Base-by-base conservation (phyloP, 1,140 invertebrate species). In the Brachionus paranguensis region DNA sequence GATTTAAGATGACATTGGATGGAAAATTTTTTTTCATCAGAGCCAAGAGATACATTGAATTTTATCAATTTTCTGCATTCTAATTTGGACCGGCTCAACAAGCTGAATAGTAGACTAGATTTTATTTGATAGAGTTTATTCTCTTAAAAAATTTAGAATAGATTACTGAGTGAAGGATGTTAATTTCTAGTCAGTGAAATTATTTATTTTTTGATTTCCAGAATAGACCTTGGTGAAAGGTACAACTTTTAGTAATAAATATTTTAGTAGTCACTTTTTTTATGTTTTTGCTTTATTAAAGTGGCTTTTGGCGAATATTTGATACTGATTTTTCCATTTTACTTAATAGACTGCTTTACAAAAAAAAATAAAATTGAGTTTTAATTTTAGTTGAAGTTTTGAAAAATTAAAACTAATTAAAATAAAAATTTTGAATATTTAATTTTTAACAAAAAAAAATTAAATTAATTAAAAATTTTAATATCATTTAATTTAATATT, bases 11-110 rank as follows among this genome's bases (percentile, higher is more conserved):
- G 72, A 76, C 43, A 14, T 53, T 29, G 72, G 72, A 76, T 27
- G 72, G 72, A 14, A 76, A 76, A 27, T 76, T 76, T 76, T 47
- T 50, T 50, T 76, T 50, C 20, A 76, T 76, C 17, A 47, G 17
- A 50, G 45, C 53, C 10, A 76, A 50, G n/a, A 76, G 14, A 50
- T 27, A n/a, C 12, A 29, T 76, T 76, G 17, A 76, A 76, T 76
- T 29, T 29, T 76, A 76, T 53, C 20, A 47, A 50, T 76, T 76
- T 76, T 50, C 45, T n/a, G 33, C 65, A n/a, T 37, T 37, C 37
- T 70, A 70, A 33, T 29, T 20, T 60, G n/a, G n/a, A 60, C 53
- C 53, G 7, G 3, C 53, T 60, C 20, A 20, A 60, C 33, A 24
- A 60, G 53, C 53, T 60, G 7, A 2, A 10, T 10, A 24, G 1